Evolutionary conservation across 2,888 invertebrate species (phyloP), one percentile per base, ranked within the genome.

Genomic region (Amphimallon solstitiale): DNA sequence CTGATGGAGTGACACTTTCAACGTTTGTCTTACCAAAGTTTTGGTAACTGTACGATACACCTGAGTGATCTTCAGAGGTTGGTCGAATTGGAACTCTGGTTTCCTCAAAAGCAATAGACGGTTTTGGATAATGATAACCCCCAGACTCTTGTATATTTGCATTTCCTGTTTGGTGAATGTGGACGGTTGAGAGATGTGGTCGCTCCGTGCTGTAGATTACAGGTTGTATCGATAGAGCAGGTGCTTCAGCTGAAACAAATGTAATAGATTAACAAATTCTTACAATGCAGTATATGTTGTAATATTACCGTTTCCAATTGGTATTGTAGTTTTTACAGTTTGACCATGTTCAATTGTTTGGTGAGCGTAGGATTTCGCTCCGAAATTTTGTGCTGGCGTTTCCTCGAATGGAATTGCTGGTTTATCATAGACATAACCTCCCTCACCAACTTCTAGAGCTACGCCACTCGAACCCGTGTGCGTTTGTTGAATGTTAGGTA

Each of bases 401-500:
- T 84, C 83, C 2, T 85, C 83, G 43, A 80, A 81, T 1, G 85
- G 84, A 0, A 85, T 77, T 35, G 82, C 79, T 6, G 85, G 84
- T 71, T 84, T 84, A 37, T 83, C 77, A 63, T 81, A 80, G 7
- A 84, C 83, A 38, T 72, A 72, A n/a, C 70, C 71, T 34, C 67
- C 71, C 23, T 51, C 56, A 35, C 29, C 64, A 5, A 52, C 62
- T 14, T 61, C 46, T 35, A 54, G n/a, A 9, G 43, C 38, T n/a
- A 59, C 45, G 1, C 54, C 40, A 7, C 54, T 66, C 6, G 60
- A 43, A 1, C 38, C 51, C n/a, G 59, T 45, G n/a, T 35, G 40
- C 1, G 45, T 29, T 34, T 45, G 63, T 45, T 63, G 65, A 4
- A 46, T 35, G 7, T 63, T 38, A 14, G 60, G 48, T 7, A 63